A percentile compares a stretch with the other conserved stretches of the same genome.
These are phyloP conservation scores for Gallinago undulata DNA, from an alignment of 2,113 vertebrate genomes.

Conservation along the genomic window DNA sequence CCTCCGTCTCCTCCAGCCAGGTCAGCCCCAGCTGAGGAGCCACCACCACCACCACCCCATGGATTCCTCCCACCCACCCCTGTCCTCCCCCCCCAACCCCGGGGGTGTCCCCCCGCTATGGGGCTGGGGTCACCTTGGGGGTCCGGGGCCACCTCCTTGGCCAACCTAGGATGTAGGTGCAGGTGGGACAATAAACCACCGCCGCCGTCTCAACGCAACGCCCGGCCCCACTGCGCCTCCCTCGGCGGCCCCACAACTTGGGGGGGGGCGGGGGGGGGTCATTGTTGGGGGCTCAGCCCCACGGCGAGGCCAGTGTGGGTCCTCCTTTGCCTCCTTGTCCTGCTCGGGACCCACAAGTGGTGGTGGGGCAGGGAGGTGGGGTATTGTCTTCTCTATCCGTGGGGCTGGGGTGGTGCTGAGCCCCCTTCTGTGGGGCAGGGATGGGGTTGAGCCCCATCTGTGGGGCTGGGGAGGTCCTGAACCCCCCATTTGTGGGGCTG, in stretches of 20 bases:
- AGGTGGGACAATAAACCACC: slow-evolving; percentile 2
- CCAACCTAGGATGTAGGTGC: background rate
- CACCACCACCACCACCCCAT: background rate
- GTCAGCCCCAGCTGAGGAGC: slow-evolving; percentile 71
- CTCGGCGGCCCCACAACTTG: background rate
- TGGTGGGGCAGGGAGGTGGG: background rate
- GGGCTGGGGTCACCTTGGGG: background rate
- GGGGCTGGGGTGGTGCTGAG: background rate
- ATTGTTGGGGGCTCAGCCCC: background rate
- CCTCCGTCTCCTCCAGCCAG: slow-evolving; percentile 73
- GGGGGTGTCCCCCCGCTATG: background rate
- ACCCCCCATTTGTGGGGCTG: no score
- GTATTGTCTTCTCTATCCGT: no score
- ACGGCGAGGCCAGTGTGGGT: background rate
- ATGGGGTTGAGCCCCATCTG: no score
- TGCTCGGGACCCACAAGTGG: background rate
- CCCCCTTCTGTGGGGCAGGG: background rate
- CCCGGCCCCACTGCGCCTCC: fast-evolving
- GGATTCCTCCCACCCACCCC: background rate
- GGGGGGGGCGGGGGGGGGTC: no score
- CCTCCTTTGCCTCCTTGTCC: background rate
- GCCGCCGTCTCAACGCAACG: background rate
- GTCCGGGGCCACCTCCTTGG: background rate
- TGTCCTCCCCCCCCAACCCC: background rate
- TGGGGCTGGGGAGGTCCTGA: no score